These are phyloP conservation scores for Orchesellides sinensis DNA, from an alignment of 2,888 invertebrate species.

Conservation along the genomic window DNA sequence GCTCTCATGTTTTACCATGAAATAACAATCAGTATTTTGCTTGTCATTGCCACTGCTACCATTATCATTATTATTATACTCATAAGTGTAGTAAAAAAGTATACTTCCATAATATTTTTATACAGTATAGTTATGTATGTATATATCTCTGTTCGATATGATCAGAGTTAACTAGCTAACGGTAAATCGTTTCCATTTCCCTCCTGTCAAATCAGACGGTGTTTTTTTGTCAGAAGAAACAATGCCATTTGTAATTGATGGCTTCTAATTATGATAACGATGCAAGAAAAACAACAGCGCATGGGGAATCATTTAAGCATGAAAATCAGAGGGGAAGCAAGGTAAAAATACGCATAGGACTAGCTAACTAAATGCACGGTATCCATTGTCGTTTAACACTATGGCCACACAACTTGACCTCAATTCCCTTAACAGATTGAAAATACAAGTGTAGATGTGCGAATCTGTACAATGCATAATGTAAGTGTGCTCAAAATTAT, in stretches of 20 bases:
- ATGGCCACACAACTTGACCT: constrained; percentile 45
- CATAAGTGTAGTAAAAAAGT: no score
- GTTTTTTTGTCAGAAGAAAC: constrained; percentile 53
- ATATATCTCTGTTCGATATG: no score
- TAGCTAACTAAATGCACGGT: constrained; percentile 31
- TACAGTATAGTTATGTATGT: no score
- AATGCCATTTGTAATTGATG: constrained; percentile 55
- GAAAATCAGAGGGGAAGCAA: constrained; percentile 5
- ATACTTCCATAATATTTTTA: no score
- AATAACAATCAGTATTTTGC: background rate
- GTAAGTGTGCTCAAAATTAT: no score
- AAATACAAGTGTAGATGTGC: background rate
- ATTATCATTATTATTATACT: no score
- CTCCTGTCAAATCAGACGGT: constrained; percentile 54
- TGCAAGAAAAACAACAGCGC: background rate
- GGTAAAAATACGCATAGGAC: constrained; percentile 30
- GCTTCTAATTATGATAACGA: constrained; percentile 57
- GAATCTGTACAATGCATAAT: no score
- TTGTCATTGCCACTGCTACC: no score
- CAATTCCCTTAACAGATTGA: constrained; percentile 58
- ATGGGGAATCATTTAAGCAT: constrained; percentile 13
- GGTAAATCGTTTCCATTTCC: constrained; percentile 51
- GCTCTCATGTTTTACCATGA: no score
- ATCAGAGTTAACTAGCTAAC: no score
- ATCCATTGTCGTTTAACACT: constrained; percentile 42